Conservation (phyloP, 2,888 invertebrate species). For the Bedellia somnulentella region DNA sequence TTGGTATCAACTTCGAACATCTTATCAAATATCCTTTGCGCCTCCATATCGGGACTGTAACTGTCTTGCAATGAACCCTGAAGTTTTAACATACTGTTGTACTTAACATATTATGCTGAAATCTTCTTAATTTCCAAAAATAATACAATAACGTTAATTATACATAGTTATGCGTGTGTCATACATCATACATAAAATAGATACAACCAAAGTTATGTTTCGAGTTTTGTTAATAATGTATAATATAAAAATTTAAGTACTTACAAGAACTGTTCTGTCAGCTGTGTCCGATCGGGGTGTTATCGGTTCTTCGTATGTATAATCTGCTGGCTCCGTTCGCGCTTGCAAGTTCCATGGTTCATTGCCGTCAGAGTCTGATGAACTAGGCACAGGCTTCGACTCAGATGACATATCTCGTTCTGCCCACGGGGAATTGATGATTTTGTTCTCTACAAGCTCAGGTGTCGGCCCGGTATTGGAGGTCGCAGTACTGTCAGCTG, state of each 20-base stretch:
- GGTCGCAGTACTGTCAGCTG: constrained; percentile 35
- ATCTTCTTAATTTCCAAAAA: too few species aligned
- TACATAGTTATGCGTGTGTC: too few species aligned
- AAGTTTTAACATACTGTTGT: constrained; percentile 50
- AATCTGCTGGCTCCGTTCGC: constrained; percentile 33
- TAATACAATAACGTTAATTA: too few species aligned
- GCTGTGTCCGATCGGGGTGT: constrained; percentile 29
- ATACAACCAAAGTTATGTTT: too few species aligned
- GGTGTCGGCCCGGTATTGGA: constrained; percentile 29
- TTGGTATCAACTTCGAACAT: constrained; percentile 59
- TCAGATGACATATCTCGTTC: constrained; percentile 23
- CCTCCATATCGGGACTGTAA: constrained; percentile 60
- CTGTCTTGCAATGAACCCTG: constrained; percentile 57
- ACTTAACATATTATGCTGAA: too few species aligned
- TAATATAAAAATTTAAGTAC: constrained; percentile 15
- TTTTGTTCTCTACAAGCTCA: constrained; percentile 38
- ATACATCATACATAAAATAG: too few species aligned
- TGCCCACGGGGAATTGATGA: constrained; percentile 37
- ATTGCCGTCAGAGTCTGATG: constrained; percentile 41
- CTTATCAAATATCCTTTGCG: constrained; percentile 61
- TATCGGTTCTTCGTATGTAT: constrained; percentile 44
- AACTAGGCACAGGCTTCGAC: constrained; percentile 29
- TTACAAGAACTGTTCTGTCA: constrained; percentile 49
- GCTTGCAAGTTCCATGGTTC: constrained; percentile 42
- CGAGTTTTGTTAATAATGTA: background rate